Conservation (phyloP, 2,797 vertebrate species). For the Sardinella longiceps region DNA sequence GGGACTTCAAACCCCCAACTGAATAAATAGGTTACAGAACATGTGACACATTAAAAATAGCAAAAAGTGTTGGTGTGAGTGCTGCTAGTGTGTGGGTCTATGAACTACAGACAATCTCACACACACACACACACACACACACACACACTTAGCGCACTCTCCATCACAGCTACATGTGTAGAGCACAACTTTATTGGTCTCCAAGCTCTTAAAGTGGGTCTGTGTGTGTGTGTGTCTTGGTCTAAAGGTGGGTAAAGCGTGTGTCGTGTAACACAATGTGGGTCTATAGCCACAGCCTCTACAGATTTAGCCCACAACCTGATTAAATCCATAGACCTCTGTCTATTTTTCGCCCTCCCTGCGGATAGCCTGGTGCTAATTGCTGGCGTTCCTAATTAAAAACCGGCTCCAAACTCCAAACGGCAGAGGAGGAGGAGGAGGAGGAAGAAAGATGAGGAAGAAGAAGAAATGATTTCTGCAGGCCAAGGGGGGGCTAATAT, state of each 20-base stretch:
- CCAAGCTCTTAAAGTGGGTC: slow-evolving; percentile 40
- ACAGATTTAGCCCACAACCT: slow-evolving; percentile 55
- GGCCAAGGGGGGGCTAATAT: slow-evolving; percentile 7
- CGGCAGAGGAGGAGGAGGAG: slow-evolving; percentile 47
- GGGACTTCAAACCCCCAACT: slow-evolving; percentile 16
- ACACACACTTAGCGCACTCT: not conserved
- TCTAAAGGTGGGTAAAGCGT: slow-evolving; percentile 15
- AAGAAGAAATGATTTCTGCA: not conserved
- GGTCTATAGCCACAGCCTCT: slow-evolving; percentile 54
- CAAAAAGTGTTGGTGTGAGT: slow-evolving; percentile 21
- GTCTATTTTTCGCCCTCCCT: slow-evolving; percentile 72
- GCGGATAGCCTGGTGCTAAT: slow-evolving; percentile 71
- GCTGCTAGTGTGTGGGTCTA: not conserved
- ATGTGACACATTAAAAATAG: slow-evolving; percentile 52
- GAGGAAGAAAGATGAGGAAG: slow-evolving; percentile 10
- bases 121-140: slow-evolving; percentile 3
- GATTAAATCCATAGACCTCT: slow-evolving; percentile 53
- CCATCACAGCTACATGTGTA: not conserved
- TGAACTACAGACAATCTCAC: not conserved
- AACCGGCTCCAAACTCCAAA: slow-evolving; percentile 62
- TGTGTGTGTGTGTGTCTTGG: slow-evolving; percentile 11
- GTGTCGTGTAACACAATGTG: slow-evolving; percentile 49
- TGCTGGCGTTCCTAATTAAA: slow-evolving; percentile 77
- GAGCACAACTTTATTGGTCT: not conserved
- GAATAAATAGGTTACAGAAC: slow-evolving; percentile 23